phyloP scores from a whole-genome alignment of 2,797 vertebrate species.

The Pteronotus mesoamericanus region DNA sequence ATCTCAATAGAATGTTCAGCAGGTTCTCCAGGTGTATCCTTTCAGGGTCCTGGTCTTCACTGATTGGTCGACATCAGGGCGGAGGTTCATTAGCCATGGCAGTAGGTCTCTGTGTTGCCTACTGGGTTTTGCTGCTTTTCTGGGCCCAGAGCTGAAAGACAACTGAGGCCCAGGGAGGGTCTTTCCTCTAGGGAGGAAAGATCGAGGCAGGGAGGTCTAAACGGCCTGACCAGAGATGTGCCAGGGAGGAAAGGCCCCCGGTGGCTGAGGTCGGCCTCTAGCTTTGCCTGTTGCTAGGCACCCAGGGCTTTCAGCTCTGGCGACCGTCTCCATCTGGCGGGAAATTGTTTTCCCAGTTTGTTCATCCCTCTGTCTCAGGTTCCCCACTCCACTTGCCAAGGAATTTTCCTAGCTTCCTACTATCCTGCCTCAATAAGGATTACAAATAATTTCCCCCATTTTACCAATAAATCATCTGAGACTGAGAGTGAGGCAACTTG shows the following conservation, averaged over 20 bases:
- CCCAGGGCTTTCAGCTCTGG: background rate
- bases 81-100: background rate
- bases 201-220: background rate
- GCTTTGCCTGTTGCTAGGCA: background rate
- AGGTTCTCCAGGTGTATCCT: background rate
- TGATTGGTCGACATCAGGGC: background rate
- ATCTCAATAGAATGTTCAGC: background rate
- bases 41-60: background rate
- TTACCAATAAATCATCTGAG: background rate
- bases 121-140: background rate
- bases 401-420: background rate
- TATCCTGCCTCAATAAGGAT: background rate
- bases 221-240: background rate
- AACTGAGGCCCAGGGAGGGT: background rate
- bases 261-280: background rate
- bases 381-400: background rate
- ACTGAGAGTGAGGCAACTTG: background rate
- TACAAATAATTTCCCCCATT: background rate
- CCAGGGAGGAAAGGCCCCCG: background rate
- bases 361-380: background rate
- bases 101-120: background rate
- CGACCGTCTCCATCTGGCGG: background rate
- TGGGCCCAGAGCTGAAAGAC: background rate
- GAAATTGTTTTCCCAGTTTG: background rate
- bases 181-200: background rate